Evolutionary conservation across 2,113 vertebrate genomes (phyloP).

Genomic region (Zapus hudsonius): DNA sequence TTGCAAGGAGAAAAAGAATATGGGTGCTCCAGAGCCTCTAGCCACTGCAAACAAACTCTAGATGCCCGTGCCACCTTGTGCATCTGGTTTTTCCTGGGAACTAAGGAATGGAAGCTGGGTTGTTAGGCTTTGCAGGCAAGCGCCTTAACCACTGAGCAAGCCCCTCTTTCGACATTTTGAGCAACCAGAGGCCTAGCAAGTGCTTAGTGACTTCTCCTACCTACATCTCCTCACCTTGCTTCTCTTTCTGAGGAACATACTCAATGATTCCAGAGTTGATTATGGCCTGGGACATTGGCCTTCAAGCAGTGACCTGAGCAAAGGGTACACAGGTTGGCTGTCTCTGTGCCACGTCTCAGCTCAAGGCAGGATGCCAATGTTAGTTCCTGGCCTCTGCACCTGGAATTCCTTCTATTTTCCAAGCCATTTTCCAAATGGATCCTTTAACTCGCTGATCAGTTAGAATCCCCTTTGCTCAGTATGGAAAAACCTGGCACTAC

Average conservation of each 20-base stretch:
- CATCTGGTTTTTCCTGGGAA: too few relatives aligned
- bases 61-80: too few relatives aligned
- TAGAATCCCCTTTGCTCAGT: constrained; percentile 67
- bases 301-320: constrained; percentile 39
- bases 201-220: not conserved
- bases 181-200: not conserved
- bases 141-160: too few relatives aligned
- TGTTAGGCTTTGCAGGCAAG: too few relatives aligned
- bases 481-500: constrained; percentile 69
- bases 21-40: too few relatives aligned
- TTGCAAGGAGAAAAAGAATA: too few relatives aligned
- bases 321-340: not conserved
- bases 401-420: constrained; percentile 62
- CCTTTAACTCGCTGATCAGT: constrained; percentile 49
- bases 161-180: not conserved
- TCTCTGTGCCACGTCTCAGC: not conserved
- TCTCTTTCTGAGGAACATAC: not conserved
- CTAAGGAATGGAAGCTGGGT: too few relatives aligned
- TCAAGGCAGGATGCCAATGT: constrained; percentile 34
- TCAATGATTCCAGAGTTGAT: not conserved
- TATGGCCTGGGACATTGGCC: constrained; percentile 43
- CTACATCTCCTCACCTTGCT: not conserved
- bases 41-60: too few relatives aligned
- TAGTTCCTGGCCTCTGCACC: constrained; percentile 50
- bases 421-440: constrained; percentile 51